These are phyloP conservation scores for Tiaroga cobitis DNA, from an alignment of 2,797 vertebrate species.

Conservation along the genomic window DNA sequence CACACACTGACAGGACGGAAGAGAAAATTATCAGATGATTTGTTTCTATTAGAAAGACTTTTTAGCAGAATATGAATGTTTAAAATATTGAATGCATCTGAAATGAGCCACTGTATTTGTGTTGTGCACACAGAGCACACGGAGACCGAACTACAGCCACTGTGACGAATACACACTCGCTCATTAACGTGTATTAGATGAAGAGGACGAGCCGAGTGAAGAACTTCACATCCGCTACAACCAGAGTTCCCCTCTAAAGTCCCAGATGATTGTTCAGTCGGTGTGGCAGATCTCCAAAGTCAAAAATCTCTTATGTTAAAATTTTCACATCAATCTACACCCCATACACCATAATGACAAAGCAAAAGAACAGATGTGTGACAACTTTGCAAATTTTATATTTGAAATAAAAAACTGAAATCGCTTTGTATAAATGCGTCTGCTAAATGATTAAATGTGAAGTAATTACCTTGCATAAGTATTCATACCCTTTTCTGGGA, in stretches of 20 bases:
- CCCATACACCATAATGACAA: background rate
- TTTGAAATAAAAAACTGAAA: no score
- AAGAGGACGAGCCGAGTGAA: background rate
- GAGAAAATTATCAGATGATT: background rate
- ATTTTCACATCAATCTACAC: background rate
- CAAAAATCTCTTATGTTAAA: background rate
- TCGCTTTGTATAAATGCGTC: no score
- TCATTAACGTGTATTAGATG: background rate
- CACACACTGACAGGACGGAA: background rate
- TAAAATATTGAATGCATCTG: background rate
- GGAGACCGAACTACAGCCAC: conserved; percentile 22
- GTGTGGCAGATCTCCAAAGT: background rate
- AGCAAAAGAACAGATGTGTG: background rate
- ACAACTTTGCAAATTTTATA: no score
- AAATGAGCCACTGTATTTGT: background rate
- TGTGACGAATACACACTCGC: background rate
- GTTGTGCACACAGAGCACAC: conserved; percentile 16
- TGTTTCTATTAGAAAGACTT: background rate
- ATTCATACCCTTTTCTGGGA: background rate
- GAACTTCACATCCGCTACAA: background rate
- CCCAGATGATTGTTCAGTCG: background rate
- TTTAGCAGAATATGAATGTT: background rate
- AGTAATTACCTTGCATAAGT: no score
- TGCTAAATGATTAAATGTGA: no score
- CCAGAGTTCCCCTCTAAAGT: background rate